Base-by-base conservation (phyloP, 2,113 vertebrate species). In the Etheostoma cragini region DNA sequence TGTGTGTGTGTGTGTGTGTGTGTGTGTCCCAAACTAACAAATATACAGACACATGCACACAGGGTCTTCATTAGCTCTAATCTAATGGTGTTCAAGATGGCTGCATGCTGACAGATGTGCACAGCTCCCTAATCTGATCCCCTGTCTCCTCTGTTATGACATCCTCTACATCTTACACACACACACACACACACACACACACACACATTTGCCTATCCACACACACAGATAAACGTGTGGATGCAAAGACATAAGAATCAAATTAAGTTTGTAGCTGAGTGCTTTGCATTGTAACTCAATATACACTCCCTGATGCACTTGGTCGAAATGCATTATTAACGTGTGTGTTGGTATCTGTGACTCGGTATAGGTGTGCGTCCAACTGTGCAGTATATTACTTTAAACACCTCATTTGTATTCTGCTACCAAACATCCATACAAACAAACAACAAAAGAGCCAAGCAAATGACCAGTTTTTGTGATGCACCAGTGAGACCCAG, bases 271-370 rank as follows among this genome's bases (percentile, higher is more conserved):
- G 81, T 73, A 87, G 88, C 85, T 78, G 75, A 90, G 78, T 84
- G 83, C 87, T 94, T 94, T 93, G 91, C 91, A 93, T 93, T 78
- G 67, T 93, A 92, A 94, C 91, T 92, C 77, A 88, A 93, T 93
- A 88, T 86, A 77, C 62, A 63, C 72, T 82, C 79, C 89, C 86
- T 4, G 49, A 80, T 82, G 86, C 83, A 82, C 88, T 85, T 82
- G 80, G 90, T 85, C 42, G 15, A 87, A 87, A 92, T 91, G 81
- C 75, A 93, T 92, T 93, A 92, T 92, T 91, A 90, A 92, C 79
- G 63, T 54, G 64, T 60, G 62, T 77, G 80, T 76, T 63, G 74
- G 62, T 87, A 87, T 82, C 72, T 74, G 57, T 56, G 76, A 54
- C 50, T 53, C 45, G 5, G 81, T 46, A 24, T 76, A 84, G 91